Percentiles rank a stretch among this genome's conserved stretches.
Conservation (phyloP, 1,140 invertebrate genomes). For the Doryteuthis pealeii region DNA sequence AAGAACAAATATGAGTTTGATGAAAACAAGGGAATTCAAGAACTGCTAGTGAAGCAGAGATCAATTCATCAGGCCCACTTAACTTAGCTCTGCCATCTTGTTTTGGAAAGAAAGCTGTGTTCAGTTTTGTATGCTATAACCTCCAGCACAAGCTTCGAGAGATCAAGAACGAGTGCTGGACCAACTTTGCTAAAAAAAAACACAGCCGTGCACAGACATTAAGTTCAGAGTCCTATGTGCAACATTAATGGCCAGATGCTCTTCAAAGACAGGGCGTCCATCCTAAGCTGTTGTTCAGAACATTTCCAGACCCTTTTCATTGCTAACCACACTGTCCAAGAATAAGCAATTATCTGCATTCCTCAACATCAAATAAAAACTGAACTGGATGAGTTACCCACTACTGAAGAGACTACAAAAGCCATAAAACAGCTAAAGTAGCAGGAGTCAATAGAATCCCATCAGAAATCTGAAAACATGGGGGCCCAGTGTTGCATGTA, state of each 20-base stretch:
- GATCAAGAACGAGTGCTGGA: no score
- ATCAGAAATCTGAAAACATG: not conserved
- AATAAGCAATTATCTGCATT: not conserved
- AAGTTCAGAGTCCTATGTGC: no score
- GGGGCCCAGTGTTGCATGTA: not conserved
- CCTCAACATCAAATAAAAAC: not conserved
- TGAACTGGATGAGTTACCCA: not conserved
- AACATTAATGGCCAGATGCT: not conserved
- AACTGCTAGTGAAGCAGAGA: no score
- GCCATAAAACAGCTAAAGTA: not conserved
- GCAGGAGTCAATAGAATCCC: not conserved
- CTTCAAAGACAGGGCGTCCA: not conserved
- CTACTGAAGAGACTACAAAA: not conserved
- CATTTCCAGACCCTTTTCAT: not conserved
- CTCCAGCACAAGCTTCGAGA: no score
- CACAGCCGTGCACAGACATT: not conserved
- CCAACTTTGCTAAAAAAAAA: no score
- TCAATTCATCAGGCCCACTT: no score
- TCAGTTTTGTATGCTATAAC: no score
- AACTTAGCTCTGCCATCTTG: no score
- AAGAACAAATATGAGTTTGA: no score
- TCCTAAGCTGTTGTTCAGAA: not conserved
- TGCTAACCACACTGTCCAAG: not conserved
- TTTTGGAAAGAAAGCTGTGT: no score
- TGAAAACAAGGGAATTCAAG: no score